Evolutionary conservation across 1,140 invertebrate species (phyloP), one percentile per base, ranked within the genome.

Genomic region (Belonocnema kinseyi): DNA sequence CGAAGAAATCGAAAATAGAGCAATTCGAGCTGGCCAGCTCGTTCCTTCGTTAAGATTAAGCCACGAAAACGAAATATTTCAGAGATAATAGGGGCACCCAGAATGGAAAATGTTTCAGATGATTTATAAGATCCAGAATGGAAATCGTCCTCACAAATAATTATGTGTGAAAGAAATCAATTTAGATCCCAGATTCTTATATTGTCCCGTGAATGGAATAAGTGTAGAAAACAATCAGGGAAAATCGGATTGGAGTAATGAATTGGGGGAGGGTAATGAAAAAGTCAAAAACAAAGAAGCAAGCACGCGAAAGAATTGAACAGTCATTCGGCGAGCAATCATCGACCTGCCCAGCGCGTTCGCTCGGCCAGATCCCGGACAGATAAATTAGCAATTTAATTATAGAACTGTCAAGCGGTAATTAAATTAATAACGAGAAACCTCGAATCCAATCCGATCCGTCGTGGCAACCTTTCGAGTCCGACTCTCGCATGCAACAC

Each of bases 301-400:
- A 66, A 54, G n/a, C 12, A 66, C 33, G 33, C 21, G 83, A 76
- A 85, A 86, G 86, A 87, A 89, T 90, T 88, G 85, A 88, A 89
- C 87, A 87, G 87, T 87, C 87, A 88, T 89, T 87, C 82, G 52
- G 82, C 82, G 81, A 84, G 86, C 81, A 80, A 88, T 87, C 86
- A 85, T 88, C 86, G 85, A 86, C 83, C 80, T 77, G 80, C 77
- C 66, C 72, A 7, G 71, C 73, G 74, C 75, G 77, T 83, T 82
- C 80, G 85, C 80, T 83, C 80, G 83, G 81, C 83, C 86, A 83
- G 85, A 89, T 88, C 83, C 85, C 82, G 87, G 88, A 86, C 88
- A 87, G 88, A 90, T 90, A 90, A 91, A 91, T 91, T 90, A 90
- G 89, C 89, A 90, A 90, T 90, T 90, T 90, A 91, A 91, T 91